Evolutionary conservation across 2,888 invertebrate genomes (phyloP).

Genomic region (Ditylenchus weischeri): DNA sequence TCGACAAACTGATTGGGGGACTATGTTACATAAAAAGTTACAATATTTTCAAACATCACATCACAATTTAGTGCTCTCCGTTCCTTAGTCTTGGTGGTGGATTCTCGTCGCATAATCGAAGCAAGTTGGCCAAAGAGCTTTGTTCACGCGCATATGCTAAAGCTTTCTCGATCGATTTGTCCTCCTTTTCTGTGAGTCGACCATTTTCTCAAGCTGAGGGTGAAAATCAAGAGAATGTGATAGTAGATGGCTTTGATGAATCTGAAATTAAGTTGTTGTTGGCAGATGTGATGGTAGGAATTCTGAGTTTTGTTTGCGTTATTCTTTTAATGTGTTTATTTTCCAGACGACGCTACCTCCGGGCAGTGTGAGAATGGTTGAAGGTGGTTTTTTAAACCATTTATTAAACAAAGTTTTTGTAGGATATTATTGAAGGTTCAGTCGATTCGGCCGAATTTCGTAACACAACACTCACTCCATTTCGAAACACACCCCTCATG

Average conservation of each 20-base stretch:
- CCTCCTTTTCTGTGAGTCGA: background rate
- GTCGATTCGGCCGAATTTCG: too few relatives aligned
- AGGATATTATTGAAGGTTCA: too few relatives aligned
- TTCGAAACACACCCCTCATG: too few relatives aligned
- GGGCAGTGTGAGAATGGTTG: conserved; percentile 26
- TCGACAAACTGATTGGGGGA: too few relatives aligned
- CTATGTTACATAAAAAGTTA: too few relatives aligned
- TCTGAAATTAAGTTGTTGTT: conserved; percentile 8
- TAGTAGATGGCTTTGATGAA: background rate
- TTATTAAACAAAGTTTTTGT: too few relatives aligned
- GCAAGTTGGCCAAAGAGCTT: conserved; percentile 11
- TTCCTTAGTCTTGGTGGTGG: conserved; percentile 12
- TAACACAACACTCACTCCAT: too few relatives aligned
- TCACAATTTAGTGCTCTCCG: background rate
- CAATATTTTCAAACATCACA: too few relatives aligned
- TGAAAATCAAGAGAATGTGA: background rate
- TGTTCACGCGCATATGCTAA: background rate
- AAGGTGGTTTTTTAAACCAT: conserved; percentile 17
- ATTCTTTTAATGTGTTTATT: background rate
- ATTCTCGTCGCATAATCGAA: conserved; percentile 1
- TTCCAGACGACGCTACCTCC: conserved; percentile 23
- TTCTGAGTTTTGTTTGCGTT: too few relatives aligned
- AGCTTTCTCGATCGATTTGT: conserved; percentile 8
- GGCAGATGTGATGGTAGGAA: conserved; percentile 2
- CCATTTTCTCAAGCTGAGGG: background rate